Evolutionary conservation across 2,113 vertebrate species (phyloP), one percentile per base, ranked within the genome.

Genomic region (Limanda limanda): DNA sequence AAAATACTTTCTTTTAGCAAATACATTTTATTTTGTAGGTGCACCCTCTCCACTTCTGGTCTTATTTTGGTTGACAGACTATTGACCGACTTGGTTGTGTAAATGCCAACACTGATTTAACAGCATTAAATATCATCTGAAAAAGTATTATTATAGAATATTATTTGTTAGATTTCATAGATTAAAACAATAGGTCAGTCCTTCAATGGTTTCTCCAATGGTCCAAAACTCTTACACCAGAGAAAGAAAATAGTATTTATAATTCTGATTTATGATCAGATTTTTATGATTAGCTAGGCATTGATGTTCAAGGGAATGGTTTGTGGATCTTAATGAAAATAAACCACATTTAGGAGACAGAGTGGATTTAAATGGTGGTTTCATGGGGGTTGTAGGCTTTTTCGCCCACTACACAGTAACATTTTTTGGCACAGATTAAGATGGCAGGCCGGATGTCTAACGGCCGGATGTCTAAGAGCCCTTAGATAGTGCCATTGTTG

Each of bases 21-120:
- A 14, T 0, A 0, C 1, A 5, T 54, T 52, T 78, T 76, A 81
- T 65, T 82, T 87, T 76, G 78, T 79, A 84, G 24, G 27, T 3
- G 1, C n/a, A 23, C 4, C 35, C 13, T 5, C 17, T 24, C 15
- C 3, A 57, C 31, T 77, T 82, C 74, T 14, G 25, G 57, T 71
- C 10, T 18, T 11, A 17, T 73, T 56, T 21, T 54, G 20, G 18
- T 11, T 54, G 51, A n/a, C 20, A 0, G 20, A 10, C 42, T 14
- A 51, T 51, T 58, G 64, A 51, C 18, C 57, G 23, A 14, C n/a
- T 62, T 51, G 15, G 15, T 68, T 31, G 56, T 15, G 12, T 67
- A 23, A 56, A 71, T 65, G 51, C 59, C 82, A 27, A n/a, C 57
- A 59, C 52, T 45, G 18, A 11, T 48, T 40, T n/a, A 35, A 62